Base-by-base conservation (phyloP, 2,113 vertebrate species). In the Mus pahari region DNA sequence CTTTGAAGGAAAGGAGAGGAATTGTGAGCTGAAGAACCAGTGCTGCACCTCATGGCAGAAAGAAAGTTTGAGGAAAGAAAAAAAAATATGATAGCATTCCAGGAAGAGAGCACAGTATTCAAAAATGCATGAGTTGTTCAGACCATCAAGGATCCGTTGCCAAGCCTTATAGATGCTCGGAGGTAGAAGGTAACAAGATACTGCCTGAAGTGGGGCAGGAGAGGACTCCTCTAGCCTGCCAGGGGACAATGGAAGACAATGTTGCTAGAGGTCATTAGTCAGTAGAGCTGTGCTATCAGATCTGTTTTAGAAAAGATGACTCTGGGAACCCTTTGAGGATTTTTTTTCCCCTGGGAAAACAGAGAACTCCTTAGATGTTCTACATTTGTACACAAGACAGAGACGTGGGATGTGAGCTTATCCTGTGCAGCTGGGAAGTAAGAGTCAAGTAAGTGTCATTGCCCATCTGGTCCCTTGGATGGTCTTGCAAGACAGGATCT, bases 281-380 rank as follows among this genome's bases (percentile, higher is more conserved):
- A 8, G 9, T 28, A 31, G 17, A 73, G 4, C 50, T 12, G n/a
- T 60, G 19, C 13, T 19, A 64, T 75, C 50, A 55, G n/a, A 48
- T 84, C 45, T 9, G 7, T 87, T 62, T 93, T 86, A 77, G 36
- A 86, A 79, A 96, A 60, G 81, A 86, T 83, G 78, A 55, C 48
- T 64, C 33, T 53, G 55, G 36, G 92, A 89, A 66, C 39, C 1
- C 0, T 36, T 28, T 14, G 71, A 82, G 60, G 62, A 68, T 36
- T 84, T 92, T 39, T n/a, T 50, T 36, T 68, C 19, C 55, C 75
- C 14, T 62, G 66, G 86, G 17, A 64, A 89, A 75, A 13, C 74
- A 55, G 58, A 55, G 36, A 22, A 17, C 33, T 33, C 11, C 77
- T 75, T 64, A 50, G 45, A 26, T 45, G 7, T 16, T 53, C 8